Percentiles rank a stretch among this genome's conserved stretches.
These are phyloP conservation scores for Congeria kusceri DNA, from an alignment of 2,888 invertebrate species.

Conservation along the genomic window DNA sequence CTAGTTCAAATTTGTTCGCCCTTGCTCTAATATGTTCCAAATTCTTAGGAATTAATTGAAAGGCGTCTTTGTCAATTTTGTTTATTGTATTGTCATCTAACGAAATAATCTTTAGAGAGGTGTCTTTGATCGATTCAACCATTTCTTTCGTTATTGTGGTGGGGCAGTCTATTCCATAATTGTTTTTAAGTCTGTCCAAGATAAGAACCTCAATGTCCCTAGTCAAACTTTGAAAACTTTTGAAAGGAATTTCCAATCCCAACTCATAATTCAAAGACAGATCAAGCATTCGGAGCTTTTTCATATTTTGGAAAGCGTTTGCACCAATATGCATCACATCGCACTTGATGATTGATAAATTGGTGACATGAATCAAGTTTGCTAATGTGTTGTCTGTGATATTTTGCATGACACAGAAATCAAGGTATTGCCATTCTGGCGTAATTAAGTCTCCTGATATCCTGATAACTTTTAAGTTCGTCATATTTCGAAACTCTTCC, in stretches of 20 bases:
- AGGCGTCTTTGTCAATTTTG: background rate
- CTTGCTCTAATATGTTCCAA: conserved; percentile 3
- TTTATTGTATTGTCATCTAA: conserved; percentile 27
- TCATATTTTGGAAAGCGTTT: conserved; percentile 19
- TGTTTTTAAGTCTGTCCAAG: background rate
- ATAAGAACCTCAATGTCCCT: conserved; percentile 1
- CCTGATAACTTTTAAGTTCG: conserved; percentile 9
- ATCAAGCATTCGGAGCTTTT: conserved; percentile 23
- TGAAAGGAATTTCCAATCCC: too few species aligned
- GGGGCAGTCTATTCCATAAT: background rate
- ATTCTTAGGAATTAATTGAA: conserved; percentile 10
- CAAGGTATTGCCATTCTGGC: conserved; percentile 8
- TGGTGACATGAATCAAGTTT: too few species aligned
- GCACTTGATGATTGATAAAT: too few species aligned
- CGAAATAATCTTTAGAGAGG: conserved; percentile 25
- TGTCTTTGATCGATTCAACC: conserved; percentile 1
- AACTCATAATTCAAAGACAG: conserved; percentile 29
- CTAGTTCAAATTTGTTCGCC: conserved; percentile 33
- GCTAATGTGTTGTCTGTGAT: background rate
- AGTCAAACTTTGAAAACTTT: conserved; percentile 2
- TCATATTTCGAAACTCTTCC: conserved; percentile 20
- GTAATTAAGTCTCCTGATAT: conserved; percentile 18
- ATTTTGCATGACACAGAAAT: conserved; percentile 15
- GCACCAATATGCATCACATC: conserved; percentile 7
- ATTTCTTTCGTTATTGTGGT: conserved; percentile 14